Conservation (phyloP, 2,888 invertebrate species). For the Tenodera sinensis region DNA sequence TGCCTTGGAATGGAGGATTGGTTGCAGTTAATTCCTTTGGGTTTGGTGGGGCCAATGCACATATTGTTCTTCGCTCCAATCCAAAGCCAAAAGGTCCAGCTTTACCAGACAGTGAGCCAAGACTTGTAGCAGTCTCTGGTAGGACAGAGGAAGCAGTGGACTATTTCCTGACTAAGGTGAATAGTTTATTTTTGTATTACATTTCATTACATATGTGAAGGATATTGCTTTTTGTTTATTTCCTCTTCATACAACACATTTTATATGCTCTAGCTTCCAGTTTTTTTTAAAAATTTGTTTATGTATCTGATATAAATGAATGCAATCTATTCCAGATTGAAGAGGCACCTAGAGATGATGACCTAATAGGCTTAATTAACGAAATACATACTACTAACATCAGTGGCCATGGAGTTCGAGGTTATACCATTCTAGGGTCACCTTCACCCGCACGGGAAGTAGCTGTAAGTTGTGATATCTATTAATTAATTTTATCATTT, state of each 20-base stretch:
- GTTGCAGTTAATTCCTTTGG: slow-evolving; percentile 96
- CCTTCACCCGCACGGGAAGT: slow-evolving; percentile 52
- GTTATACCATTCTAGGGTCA: slow-evolving; percentile 70
- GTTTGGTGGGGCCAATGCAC: slow-evolving; percentile 97
- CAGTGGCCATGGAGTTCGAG: slow-evolving; percentile 74
- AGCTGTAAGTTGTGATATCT: slow-evolving; percentile 38
- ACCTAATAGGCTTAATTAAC: slow-evolving; percentile 73
- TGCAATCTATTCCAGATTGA: slow-evolving; percentile 40
- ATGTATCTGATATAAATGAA: too few species aligned
- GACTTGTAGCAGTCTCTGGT: slow-evolving; percentile 75
- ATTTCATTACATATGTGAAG: neutral
- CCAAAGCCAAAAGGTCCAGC: slow-evolving; percentile 62
- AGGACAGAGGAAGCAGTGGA: slow-evolving; percentile 78
- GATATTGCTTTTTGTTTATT: too few species aligned
- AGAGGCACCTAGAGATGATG: slow-evolving; percentile 60
- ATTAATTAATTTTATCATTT: too few species aligned
- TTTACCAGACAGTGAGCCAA: slow-evolving; percentile 55
- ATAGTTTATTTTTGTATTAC: neutral
- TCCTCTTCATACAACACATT: too few species aligned
- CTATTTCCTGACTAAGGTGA: slow-evolving; percentile 58
- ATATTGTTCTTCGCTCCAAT: slow-evolving; percentile 78
- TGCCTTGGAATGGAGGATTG: slow-evolving; percentile 86
- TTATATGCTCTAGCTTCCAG: too few species aligned
- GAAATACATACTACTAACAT: slow-evolving; percentile 68
- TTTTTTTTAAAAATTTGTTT: too few species aligned